phyloP scores from a whole-genome alignment of 2,888 invertebrate genomes.

The Timandra comae region DNA sequence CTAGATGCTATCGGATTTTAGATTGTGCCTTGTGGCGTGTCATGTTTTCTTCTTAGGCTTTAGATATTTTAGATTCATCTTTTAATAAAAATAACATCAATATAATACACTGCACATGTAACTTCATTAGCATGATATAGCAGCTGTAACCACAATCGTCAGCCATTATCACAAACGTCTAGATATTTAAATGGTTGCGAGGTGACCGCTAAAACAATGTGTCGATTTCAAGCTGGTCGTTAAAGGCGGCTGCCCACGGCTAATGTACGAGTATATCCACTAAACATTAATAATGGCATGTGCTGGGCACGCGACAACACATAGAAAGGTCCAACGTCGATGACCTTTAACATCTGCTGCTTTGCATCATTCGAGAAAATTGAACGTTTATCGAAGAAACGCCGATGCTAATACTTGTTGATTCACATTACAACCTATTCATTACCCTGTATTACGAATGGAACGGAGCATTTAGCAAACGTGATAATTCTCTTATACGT shows the following conservation, averaged over 20 bases:
- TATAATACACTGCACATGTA: no score
- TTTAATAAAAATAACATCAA: no score
- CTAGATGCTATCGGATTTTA: no score
- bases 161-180: not conserved
- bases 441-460: no score
- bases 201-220: constrained; percentile 13
- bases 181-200: not conserved
- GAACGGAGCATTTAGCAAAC: no score
- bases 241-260: constrained; percentile 41
- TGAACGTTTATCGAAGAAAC: constrained; percentile 5
- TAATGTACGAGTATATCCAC: constrained; percentile 20
- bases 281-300: constrained; percentile 37
- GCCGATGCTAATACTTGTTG: no score
- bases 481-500: no score
- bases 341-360: constrained; percentile 60
- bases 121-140: no score
- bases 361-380: constrained; percentile 17
- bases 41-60: no score
- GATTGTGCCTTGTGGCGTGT: no score
- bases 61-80: no score
- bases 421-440: no score
- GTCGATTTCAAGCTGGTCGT: constrained; percentile 25
- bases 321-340: constrained; percentile 67
- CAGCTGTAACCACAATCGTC: not conserved
- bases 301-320: constrained; percentile 51